A percentile compares a stretch with the other conserved stretches of the same genome.
Conservation (phyloP, 2,113 vertebrate species). For the Brienomyrus longianalis region DNA sequence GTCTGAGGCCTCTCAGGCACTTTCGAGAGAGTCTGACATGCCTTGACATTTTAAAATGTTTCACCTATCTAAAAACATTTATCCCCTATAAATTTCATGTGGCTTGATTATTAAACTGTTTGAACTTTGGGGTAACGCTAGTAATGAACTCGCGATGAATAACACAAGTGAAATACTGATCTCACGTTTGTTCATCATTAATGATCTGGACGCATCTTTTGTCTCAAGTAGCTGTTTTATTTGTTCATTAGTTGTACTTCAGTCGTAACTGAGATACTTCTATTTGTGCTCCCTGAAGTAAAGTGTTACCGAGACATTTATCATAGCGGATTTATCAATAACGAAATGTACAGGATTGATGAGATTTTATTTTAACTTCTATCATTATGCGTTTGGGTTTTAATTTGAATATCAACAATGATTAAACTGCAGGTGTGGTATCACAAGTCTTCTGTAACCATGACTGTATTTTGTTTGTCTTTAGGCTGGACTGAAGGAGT, state of each 20-base stretch:
- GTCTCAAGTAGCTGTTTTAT: background rate
- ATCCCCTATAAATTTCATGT: no score
- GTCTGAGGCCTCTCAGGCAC: no score
- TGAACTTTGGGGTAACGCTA: no score
- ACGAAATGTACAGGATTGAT: background rate
- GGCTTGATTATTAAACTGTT: no score
- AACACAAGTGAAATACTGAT: background rate
- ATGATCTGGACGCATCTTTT: background rate
- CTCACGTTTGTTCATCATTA: background rate
- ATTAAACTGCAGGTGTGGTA: background rate
- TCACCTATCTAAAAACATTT: no score
- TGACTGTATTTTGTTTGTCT: background rate
- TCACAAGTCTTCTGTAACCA: background rate
- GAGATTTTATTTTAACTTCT: background rate
- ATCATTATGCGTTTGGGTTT: background rate
- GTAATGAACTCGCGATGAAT: background rate
- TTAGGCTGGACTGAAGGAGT: background rate
- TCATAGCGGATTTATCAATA: background rate
- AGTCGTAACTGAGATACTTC: background rate
- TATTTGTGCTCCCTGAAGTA: background rate
- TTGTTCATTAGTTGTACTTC: background rate
- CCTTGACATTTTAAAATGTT: no score
- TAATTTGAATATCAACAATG: background rate
- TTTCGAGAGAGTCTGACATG: no score
- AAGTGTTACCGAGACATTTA: background rate